Percentiles rank a stretch among this genome's conserved stretches.
Conservation (phyloP, 2,888 invertebrate species). For the Drosophila mercatorum region DNA sequence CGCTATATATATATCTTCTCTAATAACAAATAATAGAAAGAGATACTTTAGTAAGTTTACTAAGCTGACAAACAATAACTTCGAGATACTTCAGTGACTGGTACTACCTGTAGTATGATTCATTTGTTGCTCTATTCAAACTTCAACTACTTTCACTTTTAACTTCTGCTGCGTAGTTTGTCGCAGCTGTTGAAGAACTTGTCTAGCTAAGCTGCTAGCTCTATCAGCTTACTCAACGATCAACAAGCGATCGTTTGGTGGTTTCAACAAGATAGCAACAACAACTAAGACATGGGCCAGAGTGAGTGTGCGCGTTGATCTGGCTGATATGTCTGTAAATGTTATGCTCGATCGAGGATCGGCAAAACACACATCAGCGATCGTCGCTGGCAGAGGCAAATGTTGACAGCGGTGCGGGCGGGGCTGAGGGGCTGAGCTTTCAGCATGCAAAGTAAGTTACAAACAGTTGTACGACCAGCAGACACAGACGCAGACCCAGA, state of each 20-base stretch:
- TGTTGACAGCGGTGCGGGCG: slow-evolving; percentile 20
- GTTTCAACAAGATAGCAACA: slow-evolving; percentile 24
- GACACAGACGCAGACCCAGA: slow-evolving; percentile 8
- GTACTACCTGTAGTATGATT: neutral
- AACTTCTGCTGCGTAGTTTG: neutral
- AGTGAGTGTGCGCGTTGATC: slow-evolving; percentile 33
- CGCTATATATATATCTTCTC: neutral
- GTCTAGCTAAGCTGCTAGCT: slow-evolving; percentile 23
- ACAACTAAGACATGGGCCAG: slow-evolving; percentile 5
- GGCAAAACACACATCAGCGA: slow-evolving; percentile 42
- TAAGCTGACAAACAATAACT: neutral
- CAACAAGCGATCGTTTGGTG: slow-evolving; percentile 22
- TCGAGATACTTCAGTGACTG: neutral
- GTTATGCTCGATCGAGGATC: slow-evolving; percentile 77
- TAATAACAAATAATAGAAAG: no score
- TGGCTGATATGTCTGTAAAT: slow-evolving; percentile 69
- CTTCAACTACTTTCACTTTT: slow-evolving; percentile 14
- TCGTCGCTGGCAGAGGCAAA: slow-evolving; percentile 22
- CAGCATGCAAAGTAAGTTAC: slow-evolving; percentile 39
- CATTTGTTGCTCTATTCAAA: neutral
- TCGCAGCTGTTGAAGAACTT: slow-evolving; percentile 29
- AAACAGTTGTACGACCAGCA: slow-evolving; percentile 3
- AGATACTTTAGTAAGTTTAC: no score
- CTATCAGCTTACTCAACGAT: slow-evolving; percentile 1
- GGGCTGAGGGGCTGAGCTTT: slow-evolving; percentile 3